Conservation (phyloP, 2,113 vertebrate species). For the Macrotus californicus region DNA sequence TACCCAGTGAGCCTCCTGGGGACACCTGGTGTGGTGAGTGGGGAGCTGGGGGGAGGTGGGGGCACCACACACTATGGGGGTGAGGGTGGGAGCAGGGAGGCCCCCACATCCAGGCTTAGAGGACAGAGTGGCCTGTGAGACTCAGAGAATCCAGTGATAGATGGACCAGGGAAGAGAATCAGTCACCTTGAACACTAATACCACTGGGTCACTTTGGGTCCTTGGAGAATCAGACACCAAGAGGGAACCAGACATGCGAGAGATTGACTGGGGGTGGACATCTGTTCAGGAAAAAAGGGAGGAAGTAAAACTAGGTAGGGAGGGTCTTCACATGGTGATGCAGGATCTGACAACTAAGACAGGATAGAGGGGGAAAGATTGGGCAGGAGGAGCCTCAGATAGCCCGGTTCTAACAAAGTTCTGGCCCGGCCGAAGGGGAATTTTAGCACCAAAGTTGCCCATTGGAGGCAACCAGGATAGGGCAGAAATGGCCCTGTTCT, state of each 20-base stretch:
- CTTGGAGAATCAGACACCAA: not conserved
- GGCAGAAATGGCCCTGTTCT: not conserved
- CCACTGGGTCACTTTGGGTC: not conserved
- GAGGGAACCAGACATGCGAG: not conserved
- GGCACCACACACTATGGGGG: rapidly evolving
- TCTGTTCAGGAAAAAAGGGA: not conserved
- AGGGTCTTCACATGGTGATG: not conserved
- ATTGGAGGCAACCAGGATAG: not conserved
- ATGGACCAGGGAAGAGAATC: not conserved
- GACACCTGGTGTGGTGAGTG: not conserved
- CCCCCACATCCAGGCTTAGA: not conserved
- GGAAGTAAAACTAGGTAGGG: not conserved
- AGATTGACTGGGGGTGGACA: not conserved
- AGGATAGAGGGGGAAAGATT: not conserved
- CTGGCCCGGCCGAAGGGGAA: rapidly evolving
- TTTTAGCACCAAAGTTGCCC: not conserved
- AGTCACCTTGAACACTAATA: not conserved
- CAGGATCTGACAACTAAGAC: too few species aligned
- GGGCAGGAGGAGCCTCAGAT: not conserved
- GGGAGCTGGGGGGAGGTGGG: not conserved
- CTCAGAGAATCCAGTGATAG: not conserved
- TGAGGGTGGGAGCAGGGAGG: not conserved
- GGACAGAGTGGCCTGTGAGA: not conserved
- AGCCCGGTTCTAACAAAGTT: not conserved
- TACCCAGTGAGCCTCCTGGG: not conserved